phyloP scores from a whole-genome alignment of 1,140 invertebrate genomes.

The Lethocerus indicus region DNA sequence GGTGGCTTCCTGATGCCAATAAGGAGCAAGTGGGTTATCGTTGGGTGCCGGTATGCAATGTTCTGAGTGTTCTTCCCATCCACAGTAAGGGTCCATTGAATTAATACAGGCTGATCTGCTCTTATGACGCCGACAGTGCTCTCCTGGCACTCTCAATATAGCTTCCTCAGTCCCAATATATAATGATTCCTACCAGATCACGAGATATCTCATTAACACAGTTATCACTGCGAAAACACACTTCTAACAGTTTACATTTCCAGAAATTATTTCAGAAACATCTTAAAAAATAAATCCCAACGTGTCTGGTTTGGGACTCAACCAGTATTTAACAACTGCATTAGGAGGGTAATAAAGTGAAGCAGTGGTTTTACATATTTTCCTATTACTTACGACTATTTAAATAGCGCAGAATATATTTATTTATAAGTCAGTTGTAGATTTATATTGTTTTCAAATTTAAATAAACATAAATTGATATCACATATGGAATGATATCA shows the following conservation, averaged over 20 bases:
- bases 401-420: too few species aligned
- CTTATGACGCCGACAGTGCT: constrained; percentile 57
- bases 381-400: too few species aligned
- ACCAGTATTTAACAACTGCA: too few species aligned
- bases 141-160: constrained; percentile 52
- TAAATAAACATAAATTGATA: background rate
- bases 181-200: constrained; percentile 42
- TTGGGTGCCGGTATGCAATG: constrained; percentile 48
- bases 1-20: constrained; percentile 53
- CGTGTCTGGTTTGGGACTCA: too few species aligned
- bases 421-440: too few species aligned
- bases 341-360: too few species aligned
- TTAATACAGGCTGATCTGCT: constrained; percentile 54
- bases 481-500: background rate
- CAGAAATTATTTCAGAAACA: too few species aligned
- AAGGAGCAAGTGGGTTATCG: constrained; percentile 36
- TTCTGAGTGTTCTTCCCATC: constrained; percentile 64
- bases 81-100: constrained; percentile 85
- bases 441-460: too few species aligned
- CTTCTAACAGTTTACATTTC: too few species aligned
- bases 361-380: too few species aligned
- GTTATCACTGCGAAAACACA: background rate
- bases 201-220: background rate
- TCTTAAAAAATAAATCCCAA: too few species aligned
- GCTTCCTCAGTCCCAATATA: constrained; percentile 60